Conservation (phyloP, 2,113 vertebrate species). For the Mus spicilegus region DNA sequence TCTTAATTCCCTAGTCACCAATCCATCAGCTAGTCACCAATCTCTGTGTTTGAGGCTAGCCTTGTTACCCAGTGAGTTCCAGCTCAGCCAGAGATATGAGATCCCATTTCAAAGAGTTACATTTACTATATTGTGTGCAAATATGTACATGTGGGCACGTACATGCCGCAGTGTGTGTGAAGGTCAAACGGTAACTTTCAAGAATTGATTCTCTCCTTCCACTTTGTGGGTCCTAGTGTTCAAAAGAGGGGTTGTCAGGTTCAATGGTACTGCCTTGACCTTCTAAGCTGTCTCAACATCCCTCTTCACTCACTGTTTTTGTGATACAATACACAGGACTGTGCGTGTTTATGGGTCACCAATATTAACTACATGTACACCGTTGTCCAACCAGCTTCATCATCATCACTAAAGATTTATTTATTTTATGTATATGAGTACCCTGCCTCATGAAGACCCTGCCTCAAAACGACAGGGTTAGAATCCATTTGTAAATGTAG, state of each 20-base stretch:
- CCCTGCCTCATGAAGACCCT: not conserved
- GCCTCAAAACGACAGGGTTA: not conserved
- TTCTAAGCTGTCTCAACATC: not conserved
- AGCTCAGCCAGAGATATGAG: not conserved
- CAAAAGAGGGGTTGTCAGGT: too few species aligned
- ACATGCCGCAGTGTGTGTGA: not conserved
- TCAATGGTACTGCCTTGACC: not conserved
- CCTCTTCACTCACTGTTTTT: not conserved
- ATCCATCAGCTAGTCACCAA: not conserved
- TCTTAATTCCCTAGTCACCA: too few species aligned
- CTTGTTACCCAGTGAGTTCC: not conserved
- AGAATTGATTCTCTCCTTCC: not conserved
- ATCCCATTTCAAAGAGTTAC: not conserved
- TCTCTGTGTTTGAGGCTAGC: not conserved
- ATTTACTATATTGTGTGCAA: not conserved
- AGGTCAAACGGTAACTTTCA: not conserved
- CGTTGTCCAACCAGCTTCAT: too few species aligned
- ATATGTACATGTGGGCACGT: not conserved
- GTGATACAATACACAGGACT: not conserved
- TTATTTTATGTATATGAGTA: too few species aligned
- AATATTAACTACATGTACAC: not conserved
- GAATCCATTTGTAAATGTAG: slow-evolving; percentile 1
- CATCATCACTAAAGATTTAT: too few species aligned
- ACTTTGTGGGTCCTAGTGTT: not conserved
- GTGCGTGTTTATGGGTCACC: not conserved